These are phyloP conservation scores for Psilopsiagon aurifrons DNA, from an alignment of 2,113 vertebrate species.

Conservation along the genomic window DNA sequence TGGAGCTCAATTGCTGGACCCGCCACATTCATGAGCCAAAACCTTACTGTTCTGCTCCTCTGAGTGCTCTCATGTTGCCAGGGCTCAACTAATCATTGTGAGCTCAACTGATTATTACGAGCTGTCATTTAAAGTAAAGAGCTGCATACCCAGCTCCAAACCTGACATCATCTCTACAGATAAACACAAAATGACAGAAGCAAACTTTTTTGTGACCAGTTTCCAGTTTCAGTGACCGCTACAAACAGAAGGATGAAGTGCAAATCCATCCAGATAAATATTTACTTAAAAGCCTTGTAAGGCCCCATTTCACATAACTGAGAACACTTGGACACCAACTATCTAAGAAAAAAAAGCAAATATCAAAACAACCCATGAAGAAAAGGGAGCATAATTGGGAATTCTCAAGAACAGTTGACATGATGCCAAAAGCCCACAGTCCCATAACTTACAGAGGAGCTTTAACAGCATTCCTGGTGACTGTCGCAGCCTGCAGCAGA, in stretches of 20 bases:
- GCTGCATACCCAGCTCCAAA: not conserved
- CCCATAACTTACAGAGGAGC: not conserved
- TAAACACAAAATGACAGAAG: not conserved
- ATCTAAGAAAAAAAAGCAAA: not conserved
- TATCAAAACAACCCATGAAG: not conserved
- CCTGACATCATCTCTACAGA: not conserved
- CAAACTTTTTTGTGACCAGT: not conserved
- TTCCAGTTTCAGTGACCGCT: not conserved
- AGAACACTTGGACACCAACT: not conserved
- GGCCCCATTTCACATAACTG: not conserved
- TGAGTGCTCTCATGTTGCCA: not conserved
- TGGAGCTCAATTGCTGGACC: not conserved
- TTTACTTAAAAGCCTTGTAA: not conserved
- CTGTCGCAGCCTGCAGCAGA: not conserved
- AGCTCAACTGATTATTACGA: not conserved
- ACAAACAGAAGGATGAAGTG: not conserved
- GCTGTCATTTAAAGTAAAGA: not conserved
- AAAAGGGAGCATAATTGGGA: not conserved
- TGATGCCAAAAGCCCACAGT: not conserved
- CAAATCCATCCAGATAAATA: not conserved
- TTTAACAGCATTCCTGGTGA: not conserved
- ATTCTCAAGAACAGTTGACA: not conserved
- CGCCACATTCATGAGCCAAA: not conserved
- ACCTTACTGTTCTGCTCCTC: not conserved
- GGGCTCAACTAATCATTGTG: not conserved